phyloP scores from a whole-genome alignment of 2,888 invertebrate genomes.

The Hypsopygia costalis region DNA sequence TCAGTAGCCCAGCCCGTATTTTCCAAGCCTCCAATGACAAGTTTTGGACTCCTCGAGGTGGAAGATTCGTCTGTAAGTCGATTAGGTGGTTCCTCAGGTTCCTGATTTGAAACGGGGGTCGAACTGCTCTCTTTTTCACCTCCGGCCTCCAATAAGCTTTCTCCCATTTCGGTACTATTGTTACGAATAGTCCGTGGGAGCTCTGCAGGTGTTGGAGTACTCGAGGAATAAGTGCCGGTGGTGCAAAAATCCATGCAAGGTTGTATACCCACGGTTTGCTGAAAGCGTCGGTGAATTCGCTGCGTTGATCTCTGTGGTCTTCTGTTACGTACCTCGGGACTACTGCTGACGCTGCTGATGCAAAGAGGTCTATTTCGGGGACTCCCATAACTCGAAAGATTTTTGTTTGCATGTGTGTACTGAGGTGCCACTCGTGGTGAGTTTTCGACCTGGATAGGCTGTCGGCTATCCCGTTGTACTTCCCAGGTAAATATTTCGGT shows the following conservation, averaged over 20 bases:
- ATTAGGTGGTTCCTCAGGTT: slow-evolving; percentile 20
- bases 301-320: slow-evolving; percentile 8
- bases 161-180: slow-evolving; percentile 19
- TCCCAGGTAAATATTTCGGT: slow-evolving; percentile 19
- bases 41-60: slow-evolving; percentile 12
- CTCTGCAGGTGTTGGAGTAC: slow-evolving; percentile 19
- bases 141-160: slow-evolving; percentile 18
- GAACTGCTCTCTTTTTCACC: slow-evolving; percentile 10
- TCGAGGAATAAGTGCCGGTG: slow-evolving; percentile 19
- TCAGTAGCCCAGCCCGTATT: slow-evolving; percentile 19
- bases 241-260: slow-evolving; percentile 23
- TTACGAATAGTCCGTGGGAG: too few relatives aligned
- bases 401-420: too few relatives aligned
- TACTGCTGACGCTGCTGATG: slow-evolving; percentile 17
- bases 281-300: slow-evolving; percentile 17
- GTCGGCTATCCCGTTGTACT: slow-evolving; percentile 18
- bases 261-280: slow-evolving; percentile 19
- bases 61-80: slow-evolving; percentile 14
- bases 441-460: slow-evolving; percentile 15
- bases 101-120: slow-evolving; percentile 10
- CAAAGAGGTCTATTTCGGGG: slow-evolving; percentile 20
- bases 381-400: slow-evolving; percentile 11
- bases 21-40: slow-evolving; percentile 19
- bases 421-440: too few relatives aligned
- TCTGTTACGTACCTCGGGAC: slow-evolving; percentile 16